Evolutionary conservation across 2,113 vertebrate species (phyloP).

Genomic region (Atractosteus spatula): DNA sequence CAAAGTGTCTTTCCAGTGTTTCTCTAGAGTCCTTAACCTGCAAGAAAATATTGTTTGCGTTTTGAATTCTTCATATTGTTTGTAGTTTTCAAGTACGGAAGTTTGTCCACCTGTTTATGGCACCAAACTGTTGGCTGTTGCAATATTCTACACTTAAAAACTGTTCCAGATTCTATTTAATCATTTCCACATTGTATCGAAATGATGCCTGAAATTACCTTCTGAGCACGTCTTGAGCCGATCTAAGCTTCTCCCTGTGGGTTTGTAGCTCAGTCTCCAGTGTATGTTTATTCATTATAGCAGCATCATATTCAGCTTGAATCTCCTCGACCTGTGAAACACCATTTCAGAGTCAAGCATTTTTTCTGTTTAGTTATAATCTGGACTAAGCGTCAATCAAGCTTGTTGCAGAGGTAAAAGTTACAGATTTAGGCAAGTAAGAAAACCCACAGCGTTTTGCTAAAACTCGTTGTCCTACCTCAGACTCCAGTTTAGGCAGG

Average conservation of each 20-base stretch:
- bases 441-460: neutral
- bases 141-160: no score
- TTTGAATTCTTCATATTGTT: no score
- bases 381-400: neutral
- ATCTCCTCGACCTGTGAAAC: constrained; percentile 16
- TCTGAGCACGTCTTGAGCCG: constrained; percentile 22
- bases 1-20: constrained; percentile 20
- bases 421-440: no score
- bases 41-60: neutral
- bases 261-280: constrained; percentile 22
- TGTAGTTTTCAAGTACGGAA: no score
- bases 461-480: constrained; percentile 1
- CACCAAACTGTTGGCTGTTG: no score
- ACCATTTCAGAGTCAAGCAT: neutral
- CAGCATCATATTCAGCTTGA: constrained; percentile 26
- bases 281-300: constrained; percentile 20
- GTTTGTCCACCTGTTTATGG: no score
- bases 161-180: no score
- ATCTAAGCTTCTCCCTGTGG: constrained; percentile 19
- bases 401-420: neutral
- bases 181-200: no score
- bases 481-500: constrained; percentile 16
- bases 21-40: constrained; percentile 22
- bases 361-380: no score
- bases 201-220: constrained; percentile 6